Percentiles rank a stretch among this genome's conserved stretches.
phyloP scores from a whole-genome alignment of 92 coral and sea anemone genomes.

The Diadumene lineata region DNA sequence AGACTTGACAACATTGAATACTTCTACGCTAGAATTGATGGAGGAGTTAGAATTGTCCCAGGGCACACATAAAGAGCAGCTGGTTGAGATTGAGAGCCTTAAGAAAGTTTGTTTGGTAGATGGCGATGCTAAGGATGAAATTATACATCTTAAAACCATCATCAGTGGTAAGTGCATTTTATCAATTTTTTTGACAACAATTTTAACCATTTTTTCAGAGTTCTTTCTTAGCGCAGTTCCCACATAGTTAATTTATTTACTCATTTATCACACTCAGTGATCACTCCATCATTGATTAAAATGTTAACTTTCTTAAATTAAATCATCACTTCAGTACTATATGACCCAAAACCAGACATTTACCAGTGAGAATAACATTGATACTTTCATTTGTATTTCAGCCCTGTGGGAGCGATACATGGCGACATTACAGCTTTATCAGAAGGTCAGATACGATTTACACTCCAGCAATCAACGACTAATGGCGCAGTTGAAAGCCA shows the following conservation, averaged over 20 bases:
- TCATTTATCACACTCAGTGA: no score
- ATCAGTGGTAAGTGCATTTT: conserved; percentile 65
- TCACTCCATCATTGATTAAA: no score
- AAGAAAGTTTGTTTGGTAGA: conserved; percentile 76
- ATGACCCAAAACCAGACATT: no score
- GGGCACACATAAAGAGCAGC: conserved; percentile 81
- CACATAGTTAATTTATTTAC: no score
- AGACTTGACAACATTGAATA: conserved; percentile 68
- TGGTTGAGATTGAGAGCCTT: conserved; percentile 83
- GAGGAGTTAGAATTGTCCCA: conserved; percentile 93
- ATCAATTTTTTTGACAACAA: neutral
- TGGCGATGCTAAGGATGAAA: conserved; percentile 84
- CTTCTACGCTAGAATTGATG: conserved; percentile 90
- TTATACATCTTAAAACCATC: conserved; percentile 74
- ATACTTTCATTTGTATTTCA: conserved; percentile 25
- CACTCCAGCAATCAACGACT: conserved; percentile 95
- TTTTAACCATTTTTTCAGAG: no score
- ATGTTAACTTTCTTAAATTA: no score
- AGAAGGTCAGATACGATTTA: conserved; percentile 99
- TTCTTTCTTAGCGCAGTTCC: no score
- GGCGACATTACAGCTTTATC: conserved; percentile 76
- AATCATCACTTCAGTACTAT: no score
- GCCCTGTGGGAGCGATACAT: conserved; percentile 96
- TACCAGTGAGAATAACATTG: no score
- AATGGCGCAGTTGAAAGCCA: conserved; percentile 95